Evolutionary conservation across 2,797 vertebrate genomes (phyloP), one percentile per base, ranked within the genome.

Genomic region (Poecilia wingei): DNA sequence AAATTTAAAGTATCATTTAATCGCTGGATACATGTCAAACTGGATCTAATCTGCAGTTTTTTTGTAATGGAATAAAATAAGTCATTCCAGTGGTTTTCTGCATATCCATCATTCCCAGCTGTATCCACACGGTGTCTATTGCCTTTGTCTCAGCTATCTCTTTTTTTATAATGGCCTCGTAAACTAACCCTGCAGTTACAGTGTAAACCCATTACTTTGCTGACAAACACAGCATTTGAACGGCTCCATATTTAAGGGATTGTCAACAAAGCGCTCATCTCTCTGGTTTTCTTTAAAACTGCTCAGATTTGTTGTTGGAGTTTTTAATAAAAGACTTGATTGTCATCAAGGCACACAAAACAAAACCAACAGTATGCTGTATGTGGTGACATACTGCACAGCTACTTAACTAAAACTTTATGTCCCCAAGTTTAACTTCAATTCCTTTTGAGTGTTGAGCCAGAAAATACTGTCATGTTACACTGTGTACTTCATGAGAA

Each of bases 121-220:
- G 18, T 8, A 49, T 75, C 80, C 86, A 85, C 70, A 81, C 86
- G 71, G 57, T 45, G 59, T 78, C 75, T 85, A 41, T 74, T 88
- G 66, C 47, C 74, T 80, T 84, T 16, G 33, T 88, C 86, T 88
- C 41, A 3, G 71, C 84, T 75, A 43, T 84, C 79, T 84, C 45
- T 51, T 83, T 87, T 91, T 93, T 94, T 93, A 51, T 20, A 92
- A 92, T 86, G 85, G 78, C 57, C 86, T 86, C 81, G 3, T 94
- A 91, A 92, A 79, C 57, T 28, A 70, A 86, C 72, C 74, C 78
- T 4, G 78, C 77, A 87, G 81, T 89, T 75, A 68, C 69, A 74
- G 72, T 70, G 72, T 91, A 89, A 82, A 84, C 86, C 76, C 33
- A 74, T 83, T 77, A 74, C 72, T 72, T 72, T 14, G 5, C 76